Percentiles rank a stretch among this genome's conserved stretches.
phyloP scores from a whole-genome alignment of 2,888 invertebrate genomes.

The Pachliopta kotzebuea region DNA sequence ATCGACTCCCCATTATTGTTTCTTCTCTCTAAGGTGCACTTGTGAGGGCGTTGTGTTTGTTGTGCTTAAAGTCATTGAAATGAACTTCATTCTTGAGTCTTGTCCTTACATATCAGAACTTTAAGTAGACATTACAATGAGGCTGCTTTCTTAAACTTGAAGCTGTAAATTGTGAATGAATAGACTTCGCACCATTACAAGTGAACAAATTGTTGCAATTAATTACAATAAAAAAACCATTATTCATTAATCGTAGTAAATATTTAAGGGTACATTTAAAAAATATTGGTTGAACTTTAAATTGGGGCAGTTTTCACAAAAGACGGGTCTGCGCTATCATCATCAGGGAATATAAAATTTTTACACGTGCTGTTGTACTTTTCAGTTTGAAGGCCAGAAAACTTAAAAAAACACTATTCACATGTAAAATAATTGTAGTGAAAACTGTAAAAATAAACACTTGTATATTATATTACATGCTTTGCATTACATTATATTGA shows the following conservation, averaged over 20 bases:
- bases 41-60: slow-evolving; percentile 70
- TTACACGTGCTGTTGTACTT: too few species aligned
- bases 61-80: slow-evolving; percentile 42
- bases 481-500: too few species aligned
- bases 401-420: too few species aligned
- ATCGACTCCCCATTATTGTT: slow-evolving; percentile 74
- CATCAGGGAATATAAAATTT: too few species aligned
- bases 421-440: too few species aligned
- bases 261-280: too few species aligned
- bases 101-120: neutral
- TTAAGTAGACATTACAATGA: slow-evolving; percentile 27
- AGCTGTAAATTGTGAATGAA: slow-evolving; percentile 67
- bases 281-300: too few species aligned
- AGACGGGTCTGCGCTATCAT: too few species aligned
- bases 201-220: slow-evolving; percentile 47
- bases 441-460: too few species aligned
- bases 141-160: slow-evolving; percentile 14
- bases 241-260: neutral
- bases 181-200: slow-evolving; percentile 69
- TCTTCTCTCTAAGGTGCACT: slow-evolving; percentile 54
- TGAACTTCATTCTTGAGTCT: neutral
- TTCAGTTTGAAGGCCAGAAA: too few species aligned
- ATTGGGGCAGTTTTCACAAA: too few species aligned
- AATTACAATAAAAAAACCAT: slow-evolving; percentile 18
- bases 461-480: too few species aligned